These are phyloP conservation scores for Salpingus planirostris DNA, from an alignment of 2,888 invertebrate species.

Conservation along the genomic window DNA sequence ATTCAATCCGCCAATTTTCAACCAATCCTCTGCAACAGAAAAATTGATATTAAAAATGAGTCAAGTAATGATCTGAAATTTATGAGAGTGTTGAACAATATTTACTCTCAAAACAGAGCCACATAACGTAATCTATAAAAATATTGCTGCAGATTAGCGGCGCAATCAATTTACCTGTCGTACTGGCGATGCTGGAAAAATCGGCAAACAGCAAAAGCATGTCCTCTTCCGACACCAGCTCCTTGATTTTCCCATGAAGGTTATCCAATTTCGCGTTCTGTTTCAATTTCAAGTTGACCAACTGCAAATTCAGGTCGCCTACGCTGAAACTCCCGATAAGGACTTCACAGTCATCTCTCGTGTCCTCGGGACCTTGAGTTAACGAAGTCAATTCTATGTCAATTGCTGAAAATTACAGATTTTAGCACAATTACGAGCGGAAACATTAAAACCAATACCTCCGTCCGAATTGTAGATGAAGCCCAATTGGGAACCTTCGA, in stretches of 20 bases:
- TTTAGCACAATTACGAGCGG: background rate
- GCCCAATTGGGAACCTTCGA: slow-evolving; percentile 35
- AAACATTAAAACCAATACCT: slow-evolving; percentile 19
- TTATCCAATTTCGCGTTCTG: slow-evolving; percentile 18
- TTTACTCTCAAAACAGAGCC: too few relatives aligned
- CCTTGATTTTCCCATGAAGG: slow-evolving; percentile 22
- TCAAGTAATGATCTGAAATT: too few relatives aligned
- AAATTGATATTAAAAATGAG: too few relatives aligned
- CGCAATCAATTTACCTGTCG: slow-evolving; percentile 25
- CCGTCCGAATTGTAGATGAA: slow-evolving; percentile 42
- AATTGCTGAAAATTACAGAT: slow-evolving; percentile 11
- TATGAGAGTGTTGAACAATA: too few relatives aligned
- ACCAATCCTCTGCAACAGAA: slow-evolving; percentile 22
- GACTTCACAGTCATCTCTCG: slow-evolving; percentile 24
- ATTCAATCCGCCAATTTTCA: slow-evolving; percentile 26
- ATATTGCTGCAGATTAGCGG: too few relatives aligned
- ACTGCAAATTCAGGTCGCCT: slow-evolving; percentile 43
- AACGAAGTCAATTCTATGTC: slow-evolving; percentile 26
- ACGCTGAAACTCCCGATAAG: slow-evolving; percentile 44
- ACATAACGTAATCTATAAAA: too few relatives aligned
- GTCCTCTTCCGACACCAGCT: slow-evolving; percentile 27
- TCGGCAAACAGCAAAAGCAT: slow-evolving; percentile 33
- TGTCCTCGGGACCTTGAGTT: slow-evolving; percentile 25
- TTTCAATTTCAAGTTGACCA: slow-evolving; percentile 40
- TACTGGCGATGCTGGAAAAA: slow-evolving; percentile 26